Evolutionary conservation across 2,888 invertebrate genomes (phyloP), one percentile per base, ranked within the genome.

Genomic region (Cephus rjabovi): DNA sequence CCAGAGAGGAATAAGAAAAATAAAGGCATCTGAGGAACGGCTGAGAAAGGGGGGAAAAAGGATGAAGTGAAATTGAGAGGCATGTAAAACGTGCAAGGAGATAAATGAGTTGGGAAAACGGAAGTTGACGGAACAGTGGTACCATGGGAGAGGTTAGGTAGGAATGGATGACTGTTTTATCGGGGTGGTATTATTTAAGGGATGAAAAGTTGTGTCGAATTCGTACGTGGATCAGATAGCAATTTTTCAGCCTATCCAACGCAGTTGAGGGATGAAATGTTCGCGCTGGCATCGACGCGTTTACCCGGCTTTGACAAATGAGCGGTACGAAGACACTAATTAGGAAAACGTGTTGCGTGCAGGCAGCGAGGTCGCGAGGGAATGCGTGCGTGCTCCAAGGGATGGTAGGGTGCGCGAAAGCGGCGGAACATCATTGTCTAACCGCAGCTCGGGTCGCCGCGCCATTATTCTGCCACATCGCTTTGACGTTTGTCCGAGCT

Each of bases 401-500:
- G 70, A 34, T 37, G n/a, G 76, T 34, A 34, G 71, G 23, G 12
- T 70, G 40, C 15, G 23, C 56, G 56, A 23, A 15, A 75, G 35
- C 31, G 69, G 33, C 31, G 31, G 40, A 33, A 79, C 82, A 81
- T 82, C 81, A 79, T 80, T 80, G 78, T 77, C 79, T 40, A 73
- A 82, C 82, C 81, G 75, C 82, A 79, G 69, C 71, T 77, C 33
- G 68, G 74, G 31, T 40, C 34, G 74, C 33, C 34, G 70, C 77
- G 74, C 80, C 79, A 84, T 84, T 85, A 84, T 86, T 82, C 80
- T 79, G 73, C 80, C 76, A 76, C 76, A 78, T 37, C 75, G 82
- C 83, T 86, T 85, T 84, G 86, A 84, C 82, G 83, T 81, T 81
- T 83, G 79, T 82, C 82, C 77, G 73, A 75, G 78, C 81, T 74